Evolutionary conservation across 2,113 vertebrate species (phyloP), one percentile per base, ranked within the genome.

Genomic region (Morphnarchus princeps): DNA sequence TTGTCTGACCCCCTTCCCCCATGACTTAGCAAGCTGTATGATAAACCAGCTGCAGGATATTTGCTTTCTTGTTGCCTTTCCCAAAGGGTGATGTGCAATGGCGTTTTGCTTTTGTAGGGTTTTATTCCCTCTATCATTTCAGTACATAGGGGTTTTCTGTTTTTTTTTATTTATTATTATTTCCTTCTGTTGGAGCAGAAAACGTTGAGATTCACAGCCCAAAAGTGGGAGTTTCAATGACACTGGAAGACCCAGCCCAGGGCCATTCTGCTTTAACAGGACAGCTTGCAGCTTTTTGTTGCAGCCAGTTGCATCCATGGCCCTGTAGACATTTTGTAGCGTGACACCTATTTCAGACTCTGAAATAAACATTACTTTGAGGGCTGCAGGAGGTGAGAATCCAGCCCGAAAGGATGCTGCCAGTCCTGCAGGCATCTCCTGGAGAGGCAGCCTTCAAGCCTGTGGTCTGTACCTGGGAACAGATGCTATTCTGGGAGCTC

Each of bases 21-120:
- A 14, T 7, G 25, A 8, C 12, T 17, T 3, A 14, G 36, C 43
- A 3, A 45, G 58, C 42, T 6, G 18, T 5, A 3, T 0, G 14
- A 38, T 9, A 8, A 45, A 32, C 17, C 32, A 10, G 31, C 63
- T 5, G 25, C 43, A 3, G 31, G 61, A 5, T 9, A 16, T 38
- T 70, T 25, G 22, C 11, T 31, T 54, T n/a, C 55, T 12, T 2
- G 7, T 19, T 15, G 45, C 58, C 38, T 32, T 31, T 32, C 36
- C 19, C 20, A 2, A 2, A 7, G 49, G 28, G 38, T 3, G 42
- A 18, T 16, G 32, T 1, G 32, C 21, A 10, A 4, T 0, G 12
- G 26, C 7, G 6, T n/a, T 77, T 25, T 31, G 36, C 16, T 31
- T 38, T 4, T 10, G 62, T 25, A 20, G 29, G 34, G 15, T 5